Evolutionary conservation across 2,888 invertebrate genomes (phyloP).

Genomic region (Dioctria linearis): DNA sequence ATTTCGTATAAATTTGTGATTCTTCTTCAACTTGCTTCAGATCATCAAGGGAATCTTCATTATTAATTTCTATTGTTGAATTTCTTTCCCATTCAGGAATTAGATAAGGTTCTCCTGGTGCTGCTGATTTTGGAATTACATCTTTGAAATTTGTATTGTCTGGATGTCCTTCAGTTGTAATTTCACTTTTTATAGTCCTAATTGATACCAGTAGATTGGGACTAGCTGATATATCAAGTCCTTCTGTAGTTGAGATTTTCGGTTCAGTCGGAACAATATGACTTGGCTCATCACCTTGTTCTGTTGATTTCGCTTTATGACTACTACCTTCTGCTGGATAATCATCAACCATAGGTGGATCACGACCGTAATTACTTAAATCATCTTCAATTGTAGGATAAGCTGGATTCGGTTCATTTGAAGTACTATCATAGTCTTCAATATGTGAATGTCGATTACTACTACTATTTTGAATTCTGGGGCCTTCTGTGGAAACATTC

Average conservation of each 20-base stretch:
- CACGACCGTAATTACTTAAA: constrained; percentile 67
- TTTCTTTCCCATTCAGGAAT: constrained; percentile 57
- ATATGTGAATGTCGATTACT: constrained; percentile 58
- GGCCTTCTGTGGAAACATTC: constrained; percentile 50
- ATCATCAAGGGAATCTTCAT: not conserved
- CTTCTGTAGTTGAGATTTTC: not conserved
- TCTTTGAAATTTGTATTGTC: not conserved
- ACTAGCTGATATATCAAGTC: not conserved
- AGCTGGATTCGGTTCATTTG: constrained; percentile 71
- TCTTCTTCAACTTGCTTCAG: no score
- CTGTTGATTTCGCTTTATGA: constrained; percentile 1
- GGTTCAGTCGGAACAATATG: not conserved
- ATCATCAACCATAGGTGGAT: constrained; percentile 65
- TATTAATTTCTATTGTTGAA: constrained; percentile 51
- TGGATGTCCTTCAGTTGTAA: constrained; percentile 39
- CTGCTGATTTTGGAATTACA: not conserved
- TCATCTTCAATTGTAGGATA: constrained; percentile 74
- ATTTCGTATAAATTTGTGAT: no score
- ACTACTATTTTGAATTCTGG: not conserved
- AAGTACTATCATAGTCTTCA: constrained; percentile 65
- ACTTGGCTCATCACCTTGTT: constrained; percentile 44
- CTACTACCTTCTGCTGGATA: constrained; percentile 61
- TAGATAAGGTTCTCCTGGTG: constrained; percentile 57
- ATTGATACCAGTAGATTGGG: not conserved
- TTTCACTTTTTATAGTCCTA: not conserved